Evolutionary conservation across 2,888 invertebrate species (phyloP).

Genomic region (Catocala sponsa): DNA sequence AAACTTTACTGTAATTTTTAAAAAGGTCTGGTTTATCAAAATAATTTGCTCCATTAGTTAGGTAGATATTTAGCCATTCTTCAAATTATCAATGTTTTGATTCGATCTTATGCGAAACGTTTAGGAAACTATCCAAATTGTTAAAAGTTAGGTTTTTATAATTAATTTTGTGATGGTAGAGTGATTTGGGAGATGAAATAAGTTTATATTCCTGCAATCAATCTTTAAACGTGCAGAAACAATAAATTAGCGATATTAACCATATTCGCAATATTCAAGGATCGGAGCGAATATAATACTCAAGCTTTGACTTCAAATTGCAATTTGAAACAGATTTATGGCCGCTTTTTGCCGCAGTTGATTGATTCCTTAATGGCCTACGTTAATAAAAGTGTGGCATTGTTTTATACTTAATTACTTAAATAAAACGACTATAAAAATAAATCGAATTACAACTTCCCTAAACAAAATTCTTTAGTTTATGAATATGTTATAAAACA

Average conservation of each 20-base stretch:
- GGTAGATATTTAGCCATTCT: conserved; percentile 85
- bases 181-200: conserved; percentile 49
- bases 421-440: conserved; percentile 27
- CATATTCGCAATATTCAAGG: background rate
- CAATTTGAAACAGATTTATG: conserved; percentile 4
- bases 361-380: conserved; percentile 34
- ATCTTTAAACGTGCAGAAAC: background rate
- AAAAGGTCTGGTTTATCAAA: conserved; percentile 80
- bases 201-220: conserved; percentile 8
- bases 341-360: conserved; percentile 23
- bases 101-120: conserved; percentile 74
- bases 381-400: conserved; percentile 28
- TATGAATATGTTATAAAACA: background rate
- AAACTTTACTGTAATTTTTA: conserved; percentile 56
- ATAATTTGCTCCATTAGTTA: conserved; percentile 86
- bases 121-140: conserved; percentile 61
- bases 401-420: conserved; percentile 32
- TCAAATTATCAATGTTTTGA: conserved; percentile 77
- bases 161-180: conserved; percentile 55
- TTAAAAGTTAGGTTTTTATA: conserved; percentile 65
- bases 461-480: conserved; percentile 10
- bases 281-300: background rate
- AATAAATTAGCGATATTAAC: background rate
- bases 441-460: conserved; percentile 32
- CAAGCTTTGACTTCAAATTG: conserved; percentile 5